Percentiles rank a stretch among this genome's conserved stretches.
Conservation (phyloP, 2,113 vertebrate genomes). For the Rhombomys opimus region DNA sequence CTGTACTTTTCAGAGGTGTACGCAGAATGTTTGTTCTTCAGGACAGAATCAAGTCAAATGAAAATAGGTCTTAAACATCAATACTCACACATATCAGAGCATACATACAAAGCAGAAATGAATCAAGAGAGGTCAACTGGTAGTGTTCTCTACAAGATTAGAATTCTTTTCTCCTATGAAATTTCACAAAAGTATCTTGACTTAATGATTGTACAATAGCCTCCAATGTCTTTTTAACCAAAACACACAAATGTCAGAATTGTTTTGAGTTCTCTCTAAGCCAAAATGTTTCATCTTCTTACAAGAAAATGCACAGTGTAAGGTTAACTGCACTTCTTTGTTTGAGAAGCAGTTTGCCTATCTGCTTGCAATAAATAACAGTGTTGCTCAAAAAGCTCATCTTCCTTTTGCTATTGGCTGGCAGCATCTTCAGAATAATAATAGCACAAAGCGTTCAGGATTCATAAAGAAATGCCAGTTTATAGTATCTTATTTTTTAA, state of each 20-base stretch:
- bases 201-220: not conserved
- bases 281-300: constrained; percentile 65
- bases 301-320: constrained; percentile 51
- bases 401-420: not conserved
- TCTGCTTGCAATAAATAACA: constrained; percentile 52
- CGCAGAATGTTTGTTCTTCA: not conserved
- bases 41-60: not conserved
- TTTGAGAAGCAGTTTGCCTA: constrained; percentile 12
- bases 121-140: not conserved
- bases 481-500: not conserved
- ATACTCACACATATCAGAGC: not conserved
- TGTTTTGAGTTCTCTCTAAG: not conserved
- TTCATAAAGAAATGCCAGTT: not conserved
- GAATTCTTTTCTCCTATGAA: not conserved
- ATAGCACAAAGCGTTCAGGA: not conserved
- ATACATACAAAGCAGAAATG: not conserved
- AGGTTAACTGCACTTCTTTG: constrained; percentile 16
- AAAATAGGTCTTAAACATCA: not conserved
- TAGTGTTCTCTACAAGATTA: not conserved
- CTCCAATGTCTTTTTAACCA: not conserved
- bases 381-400: not conserved
- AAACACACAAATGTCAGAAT: constrained; percentile 24
- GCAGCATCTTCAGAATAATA: not conserved
- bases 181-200: not conserved
- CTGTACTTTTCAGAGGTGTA: not conserved